Percentiles rank a stretch among this genome's conserved stretches.
Evolutionary conservation across 2,113 vertebrate species (phyloP).

Genomic region (Callionymus lyra): DNA sequence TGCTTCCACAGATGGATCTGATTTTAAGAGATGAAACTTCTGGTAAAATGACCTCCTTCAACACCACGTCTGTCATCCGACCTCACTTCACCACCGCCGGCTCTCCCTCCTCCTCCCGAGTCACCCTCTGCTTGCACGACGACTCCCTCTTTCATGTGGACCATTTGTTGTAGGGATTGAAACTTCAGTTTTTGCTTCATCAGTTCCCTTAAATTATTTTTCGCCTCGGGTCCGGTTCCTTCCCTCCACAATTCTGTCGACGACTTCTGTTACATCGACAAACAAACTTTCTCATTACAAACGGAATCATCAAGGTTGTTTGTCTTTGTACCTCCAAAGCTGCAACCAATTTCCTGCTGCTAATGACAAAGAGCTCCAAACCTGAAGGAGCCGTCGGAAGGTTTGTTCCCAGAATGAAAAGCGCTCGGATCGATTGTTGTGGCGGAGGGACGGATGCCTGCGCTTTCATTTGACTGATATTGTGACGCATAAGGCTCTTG

Average conservation of each 20-base stretch:
- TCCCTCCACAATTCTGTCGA: too few relatives aligned
- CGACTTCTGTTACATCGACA: too few relatives aligned
- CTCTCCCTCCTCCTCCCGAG: conserved; percentile 5
- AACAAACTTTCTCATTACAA: too few relatives aligned
- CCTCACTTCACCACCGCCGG: neutral
- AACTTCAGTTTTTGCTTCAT: conserved; percentile 10
- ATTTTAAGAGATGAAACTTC: conserved; percentile 5
- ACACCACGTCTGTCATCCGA: conserved; percentile 4
- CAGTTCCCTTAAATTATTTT: too few relatives aligned
- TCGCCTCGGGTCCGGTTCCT: too few relatives aligned
- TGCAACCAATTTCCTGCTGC: conserved; percentile 22
- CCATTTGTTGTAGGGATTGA: too few relatives aligned
- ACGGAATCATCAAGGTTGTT: too few relatives aligned
- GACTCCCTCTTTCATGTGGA: conserved; percentile 37
- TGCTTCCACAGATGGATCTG: conserved; percentile 7
- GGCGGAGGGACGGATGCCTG: conserved; percentile 6
- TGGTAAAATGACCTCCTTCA: conserved; percentile 1
- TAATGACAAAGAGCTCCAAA: too few relatives aligned
- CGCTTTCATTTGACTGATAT: conserved; percentile 37
- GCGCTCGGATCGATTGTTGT: conserved; percentile 16
- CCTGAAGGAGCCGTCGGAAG: conserved; percentile 26
- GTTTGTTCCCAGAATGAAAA: conserved; percentile 16
- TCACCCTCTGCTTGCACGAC: conserved; percentile 26
- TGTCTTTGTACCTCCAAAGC: conserved; percentile 21
- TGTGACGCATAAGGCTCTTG: conserved; percentile 22